These are phyloP conservation scores for Malurus alboscapulatus DNA, from an alignment of 2,113 vertebrate genomes.

Conservation along the genomic window DNA sequence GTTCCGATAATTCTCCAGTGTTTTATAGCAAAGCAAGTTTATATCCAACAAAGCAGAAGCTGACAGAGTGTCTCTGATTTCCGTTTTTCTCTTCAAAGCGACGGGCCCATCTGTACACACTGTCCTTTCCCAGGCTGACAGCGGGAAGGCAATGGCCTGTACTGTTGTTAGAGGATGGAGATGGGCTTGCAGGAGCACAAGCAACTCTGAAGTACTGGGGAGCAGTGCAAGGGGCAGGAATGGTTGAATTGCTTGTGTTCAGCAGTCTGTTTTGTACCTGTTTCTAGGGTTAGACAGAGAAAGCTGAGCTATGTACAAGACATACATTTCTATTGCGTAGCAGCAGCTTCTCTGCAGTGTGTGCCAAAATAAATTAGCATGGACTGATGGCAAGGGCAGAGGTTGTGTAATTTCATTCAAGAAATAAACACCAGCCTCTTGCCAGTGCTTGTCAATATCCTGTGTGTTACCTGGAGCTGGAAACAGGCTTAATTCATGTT, in stretches of 20 bases:
- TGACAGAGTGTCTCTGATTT: neutral
- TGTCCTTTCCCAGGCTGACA: neutral
- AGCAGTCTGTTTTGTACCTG: neutral
- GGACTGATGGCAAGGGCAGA: neutral
- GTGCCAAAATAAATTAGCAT: neutral
- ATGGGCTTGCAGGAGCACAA: neutral
- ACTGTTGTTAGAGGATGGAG: neutral
- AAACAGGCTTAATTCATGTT: neutral
- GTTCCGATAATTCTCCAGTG: neutral
- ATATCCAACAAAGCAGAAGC: neutral
- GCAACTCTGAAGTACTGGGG: neutral
- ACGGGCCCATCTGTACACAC: rapidly evolving
- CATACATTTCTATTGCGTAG: neutral
- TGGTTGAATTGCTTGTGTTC: neutral
- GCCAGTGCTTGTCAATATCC: neutral
- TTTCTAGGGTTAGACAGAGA: neutral
- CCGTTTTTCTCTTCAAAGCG: neutral
- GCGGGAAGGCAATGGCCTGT: neutral
- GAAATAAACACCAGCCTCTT: constrained; percentile 18
- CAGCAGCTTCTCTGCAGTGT: neutral
- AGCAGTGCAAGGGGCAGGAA: neutral
- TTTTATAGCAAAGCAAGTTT: neutral
- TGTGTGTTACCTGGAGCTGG: neutral
- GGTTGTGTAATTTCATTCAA: neutral
- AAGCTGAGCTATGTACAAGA: neutral